phyloP scores from a whole-genome alignment of 1,140 invertebrate genomes.

The Bombus affinis region DNA sequence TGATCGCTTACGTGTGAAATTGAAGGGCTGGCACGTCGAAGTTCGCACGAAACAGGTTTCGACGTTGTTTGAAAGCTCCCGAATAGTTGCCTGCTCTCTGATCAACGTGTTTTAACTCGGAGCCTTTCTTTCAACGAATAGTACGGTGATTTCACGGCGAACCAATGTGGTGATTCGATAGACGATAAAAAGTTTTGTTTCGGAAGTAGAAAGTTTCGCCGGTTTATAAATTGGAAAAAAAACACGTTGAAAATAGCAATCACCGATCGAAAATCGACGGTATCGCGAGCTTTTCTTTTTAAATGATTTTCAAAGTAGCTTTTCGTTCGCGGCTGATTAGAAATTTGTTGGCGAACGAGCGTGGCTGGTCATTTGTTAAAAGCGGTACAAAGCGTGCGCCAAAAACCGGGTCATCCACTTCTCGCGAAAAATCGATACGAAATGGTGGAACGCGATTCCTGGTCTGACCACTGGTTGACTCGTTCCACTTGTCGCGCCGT shows the following conservation, averaged over 20 bases:
- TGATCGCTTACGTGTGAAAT: not conserved
- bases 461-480: conserved; percentile 27
- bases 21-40: not conserved
- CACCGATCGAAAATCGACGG: too few relatives aligned
- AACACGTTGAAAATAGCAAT: too few relatives aligned
- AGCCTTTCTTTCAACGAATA: too few relatives aligned
- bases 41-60: too few relatives aligned
- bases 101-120: not conserved
- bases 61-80: not conserved
- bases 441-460: conserved; percentile 31
- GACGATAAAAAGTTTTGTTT: not conserved
- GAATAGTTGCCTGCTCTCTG: not conserved
- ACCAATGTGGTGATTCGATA: not conserved
- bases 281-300: not conserved
- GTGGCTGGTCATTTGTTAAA: conserved; percentile 10
- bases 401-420: conserved; percentile 44
- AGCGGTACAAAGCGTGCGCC: conserved; percentile 40
- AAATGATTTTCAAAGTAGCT: not conserved
- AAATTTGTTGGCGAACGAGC: not conserved
- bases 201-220: not conserved
- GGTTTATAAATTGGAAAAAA: not conserved
- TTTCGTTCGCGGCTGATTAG: not conserved
- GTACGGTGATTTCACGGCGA: too few relatives aligned
- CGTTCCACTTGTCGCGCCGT: conserved; percentile 8
- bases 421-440: conserved; percentile 46